Percentiles rank a stretch among this genome's conserved stretches.
Conservation (phyloP, 2,888 invertebrate genomes). For the Perizoma flavofasciatum region DNA sequence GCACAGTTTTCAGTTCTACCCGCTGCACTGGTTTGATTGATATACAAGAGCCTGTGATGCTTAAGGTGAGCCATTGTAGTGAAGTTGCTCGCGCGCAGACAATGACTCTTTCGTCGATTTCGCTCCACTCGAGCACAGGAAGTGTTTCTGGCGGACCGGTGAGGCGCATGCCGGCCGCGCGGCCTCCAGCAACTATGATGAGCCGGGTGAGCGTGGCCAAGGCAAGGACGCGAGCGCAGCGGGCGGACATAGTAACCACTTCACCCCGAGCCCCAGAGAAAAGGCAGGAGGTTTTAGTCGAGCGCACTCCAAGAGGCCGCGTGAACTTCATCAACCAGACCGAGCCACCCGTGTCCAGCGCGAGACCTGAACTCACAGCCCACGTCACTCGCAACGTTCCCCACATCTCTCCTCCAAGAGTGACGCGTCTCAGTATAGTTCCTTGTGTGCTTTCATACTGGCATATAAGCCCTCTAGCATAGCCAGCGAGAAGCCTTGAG, state of each 20-base stretch:
- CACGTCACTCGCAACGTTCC: constrained; percentile 74
- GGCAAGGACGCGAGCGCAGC: constrained; percentile 88
- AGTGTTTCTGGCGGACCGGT: constrained; percentile 90
- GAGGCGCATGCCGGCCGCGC: constrained; percentile 82
- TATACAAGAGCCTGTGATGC: constrained; percentile 69
- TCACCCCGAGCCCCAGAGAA: constrained; percentile 99
- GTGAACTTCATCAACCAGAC: constrained; percentile 97
- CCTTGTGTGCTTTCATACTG: constrained; percentile 94
- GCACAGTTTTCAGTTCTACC: constrained; percentile 86
- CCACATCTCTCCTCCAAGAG: constrained; percentile 78
- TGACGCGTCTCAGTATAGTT: constrained; percentile 69
- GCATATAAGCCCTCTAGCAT: constrained; percentile 91
- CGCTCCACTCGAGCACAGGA: constrained; percentile 95
- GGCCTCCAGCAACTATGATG: constrained; percentile 74
- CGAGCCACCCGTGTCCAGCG: constrained; percentile 96
- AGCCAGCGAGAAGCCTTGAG: constrained; percentile 90
- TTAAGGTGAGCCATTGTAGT: constrained; percentile 93
- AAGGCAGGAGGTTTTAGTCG: constrained; percentile 95
- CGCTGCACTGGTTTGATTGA: constrained; percentile 85
- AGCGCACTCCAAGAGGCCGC: constrained; percentile 93
- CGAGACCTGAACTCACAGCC: constrained; percentile 74
- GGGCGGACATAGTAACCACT: constrained; percentile 76
- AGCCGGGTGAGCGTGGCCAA: constrained; percentile 97
- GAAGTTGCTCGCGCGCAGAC: constrained; percentile 94
- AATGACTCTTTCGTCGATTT: constrained; percentile 89